Conservation (phyloP, 1,140 invertebrate genomes). For the Drosophila sproati region DNA sequence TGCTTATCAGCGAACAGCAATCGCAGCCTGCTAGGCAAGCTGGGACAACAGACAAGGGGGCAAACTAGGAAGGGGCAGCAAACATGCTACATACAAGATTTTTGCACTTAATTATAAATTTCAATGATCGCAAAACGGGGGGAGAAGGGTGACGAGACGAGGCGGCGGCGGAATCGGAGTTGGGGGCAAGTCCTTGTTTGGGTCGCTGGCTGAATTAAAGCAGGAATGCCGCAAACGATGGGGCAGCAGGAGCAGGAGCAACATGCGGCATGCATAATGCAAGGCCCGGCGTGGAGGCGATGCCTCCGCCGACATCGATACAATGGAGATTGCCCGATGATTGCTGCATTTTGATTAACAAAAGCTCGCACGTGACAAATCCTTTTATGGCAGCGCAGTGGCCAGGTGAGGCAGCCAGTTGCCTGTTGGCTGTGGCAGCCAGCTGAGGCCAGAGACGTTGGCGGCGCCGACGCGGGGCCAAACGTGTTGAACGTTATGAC, state of each 20-base stretch:
- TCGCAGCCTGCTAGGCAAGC: neutral
- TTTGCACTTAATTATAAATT: slow-evolving; percentile 82
- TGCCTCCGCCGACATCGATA: slow-evolving; percentile 29
- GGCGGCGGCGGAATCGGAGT: neutral
- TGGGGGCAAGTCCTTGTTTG: slow-evolving; percentile 44
- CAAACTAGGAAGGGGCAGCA: neutral
- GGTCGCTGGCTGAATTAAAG: slow-evolving; percentile 47
- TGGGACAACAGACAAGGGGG: no score
- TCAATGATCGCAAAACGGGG: slow-evolving; percentile 56
- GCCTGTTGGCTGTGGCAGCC: neutral
- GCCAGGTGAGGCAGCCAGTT: slow-evolving; percentile 16
- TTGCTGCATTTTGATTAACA: slow-evolving; percentile 80
- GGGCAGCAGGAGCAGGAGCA: neutral
- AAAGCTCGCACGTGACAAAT: slow-evolving; percentile 85
- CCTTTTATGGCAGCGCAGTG: slow-evolving; percentile 80
- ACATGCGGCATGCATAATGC: slow-evolving; percentile 76
- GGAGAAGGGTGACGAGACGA: slow-evolving; percentile 7
- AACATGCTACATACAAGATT: slow-evolving; percentile 53
- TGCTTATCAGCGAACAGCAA: slow-evolving; percentile 17
- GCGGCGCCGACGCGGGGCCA: slow-evolving; percentile 38
- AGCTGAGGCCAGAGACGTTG: slow-evolving; percentile 29
- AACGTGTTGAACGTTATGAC: slow-evolving; percentile 82
- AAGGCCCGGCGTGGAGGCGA: slow-evolving; percentile 38
- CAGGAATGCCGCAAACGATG: slow-evolving; percentile 61
- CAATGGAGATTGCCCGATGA: slow-evolving; percentile 71